Conservation (phyloP, 2,888 invertebrate species). For the Himalopsyche japonica region DNA sequence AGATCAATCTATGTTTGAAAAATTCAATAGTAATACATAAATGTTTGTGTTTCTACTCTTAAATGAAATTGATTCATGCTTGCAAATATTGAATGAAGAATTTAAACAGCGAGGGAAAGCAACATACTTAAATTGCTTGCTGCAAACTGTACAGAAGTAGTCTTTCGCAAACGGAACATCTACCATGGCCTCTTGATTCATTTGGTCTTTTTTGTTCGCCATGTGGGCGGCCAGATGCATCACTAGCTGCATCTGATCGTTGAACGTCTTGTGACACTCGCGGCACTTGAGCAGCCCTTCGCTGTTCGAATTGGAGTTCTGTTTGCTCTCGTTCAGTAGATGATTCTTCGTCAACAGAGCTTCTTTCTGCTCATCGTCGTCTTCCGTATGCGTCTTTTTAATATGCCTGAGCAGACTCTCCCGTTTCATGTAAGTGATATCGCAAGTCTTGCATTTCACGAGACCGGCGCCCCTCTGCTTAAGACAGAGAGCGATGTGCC, state of each 20-base stretch:
- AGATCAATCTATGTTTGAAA: no score
- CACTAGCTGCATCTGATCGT: slow-evolving; percentile 51
- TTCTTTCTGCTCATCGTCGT: not conserved
- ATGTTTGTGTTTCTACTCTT: no score
- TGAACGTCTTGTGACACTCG: slow-evolving; percentile 51
- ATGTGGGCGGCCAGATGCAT: slow-evolving; percentile 55
- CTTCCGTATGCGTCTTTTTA: slow-evolving; percentile 12
- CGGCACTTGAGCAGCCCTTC: slow-evolving; percentile 48
- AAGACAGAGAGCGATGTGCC: slow-evolving; percentile 32
- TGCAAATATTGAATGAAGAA: no score
- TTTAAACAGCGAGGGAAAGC: no score
- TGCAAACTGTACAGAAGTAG: slow-evolving; percentile 22
- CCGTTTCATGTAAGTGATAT: slow-evolving; percentile 16
- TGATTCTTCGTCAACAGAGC: not conserved
- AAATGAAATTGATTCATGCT: no score
- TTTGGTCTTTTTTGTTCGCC: slow-evolving; percentile 48
- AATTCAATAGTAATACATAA: no score
- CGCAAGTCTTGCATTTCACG: slow-evolving; percentile 35
- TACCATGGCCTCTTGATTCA: not conserved
- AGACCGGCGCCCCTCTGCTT: slow-evolving; percentile 8
- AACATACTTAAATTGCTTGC: slow-evolving; percentile 37
- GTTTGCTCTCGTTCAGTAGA: not conserved
- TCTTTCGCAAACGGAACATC: not conserved
- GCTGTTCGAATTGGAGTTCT: slow-evolving; percentile 21
- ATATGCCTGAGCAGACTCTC: slow-evolving; percentile 29